Evolutionary conservation across 2,888 invertebrate genomes (phyloP).

Genomic region (Hemicrepidius hirtus): DNA sequence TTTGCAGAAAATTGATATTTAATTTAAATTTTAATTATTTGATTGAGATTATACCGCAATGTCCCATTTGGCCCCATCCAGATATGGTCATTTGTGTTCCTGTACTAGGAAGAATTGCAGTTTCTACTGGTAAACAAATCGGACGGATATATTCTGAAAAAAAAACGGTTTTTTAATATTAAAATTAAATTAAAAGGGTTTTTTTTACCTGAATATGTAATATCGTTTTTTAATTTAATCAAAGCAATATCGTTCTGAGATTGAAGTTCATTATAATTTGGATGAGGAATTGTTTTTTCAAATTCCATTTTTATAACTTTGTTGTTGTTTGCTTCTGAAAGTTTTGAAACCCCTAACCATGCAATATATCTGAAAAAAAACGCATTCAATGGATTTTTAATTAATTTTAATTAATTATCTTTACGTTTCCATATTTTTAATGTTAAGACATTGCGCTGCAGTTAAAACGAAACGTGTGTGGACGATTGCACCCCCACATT

Average conservation of each 20-base stretch:
- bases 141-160: conserved; percentile 2
- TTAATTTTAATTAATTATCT: too few species aligned
- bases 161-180: not conserved
- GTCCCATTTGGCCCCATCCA: conserved; percentile 21
- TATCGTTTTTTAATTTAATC: not conserved
- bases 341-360: too few species aligned
- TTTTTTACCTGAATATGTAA: conserved; percentile 15
- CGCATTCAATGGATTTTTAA: too few species aligned
- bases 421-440: conserved; percentile 1
- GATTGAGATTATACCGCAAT: not conserved
- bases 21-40: too few species aligned
- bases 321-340: too few species aligned
- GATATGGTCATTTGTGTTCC: conserved; percentile 2
- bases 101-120: too few species aligned
- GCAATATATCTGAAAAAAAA: not conserved
- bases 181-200: not conserved
- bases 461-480: conserved; percentile 2
- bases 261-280: not conserved
- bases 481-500: conserved; percentile 12
- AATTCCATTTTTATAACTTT: too few species aligned
- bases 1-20: too few species aligned
- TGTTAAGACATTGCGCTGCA: not conserved
- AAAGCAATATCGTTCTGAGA: conserved; percentile 1
- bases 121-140: not conserved
- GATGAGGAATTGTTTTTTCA: too few species aligned